A percentile compares a stretch with the other conserved stretches of the same genome.
Conservation (phyloP, 2,888 invertebrate species). For the Tolmerus cingulatus region DNA sequence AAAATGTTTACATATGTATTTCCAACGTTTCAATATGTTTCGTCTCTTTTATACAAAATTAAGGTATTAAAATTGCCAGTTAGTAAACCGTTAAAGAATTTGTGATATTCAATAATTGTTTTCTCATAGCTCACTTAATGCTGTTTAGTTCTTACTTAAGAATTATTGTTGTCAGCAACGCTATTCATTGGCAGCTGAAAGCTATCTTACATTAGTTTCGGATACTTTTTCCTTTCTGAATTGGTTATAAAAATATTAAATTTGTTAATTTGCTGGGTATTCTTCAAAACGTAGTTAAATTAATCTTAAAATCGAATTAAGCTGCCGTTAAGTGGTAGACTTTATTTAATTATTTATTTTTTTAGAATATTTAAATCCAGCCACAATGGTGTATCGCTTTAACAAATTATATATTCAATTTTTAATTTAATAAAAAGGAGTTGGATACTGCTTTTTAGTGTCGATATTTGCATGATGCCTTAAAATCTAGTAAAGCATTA, state of each 20-base stretch:
- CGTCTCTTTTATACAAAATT: neutral
- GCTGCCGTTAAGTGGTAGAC: neutral
- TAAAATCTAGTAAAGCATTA: constrained; percentile 29
- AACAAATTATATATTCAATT: neutral
- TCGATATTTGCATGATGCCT: neutral
- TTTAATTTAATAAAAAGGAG: neutral
- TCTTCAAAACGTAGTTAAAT: neutral
- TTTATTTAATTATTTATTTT: neutral
- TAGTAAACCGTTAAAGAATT: neutral
- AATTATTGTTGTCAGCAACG: neutral
- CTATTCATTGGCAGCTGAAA: neutral
- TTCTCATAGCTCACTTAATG: neutral
- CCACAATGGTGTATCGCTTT: neutral
- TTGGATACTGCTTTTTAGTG: neutral
- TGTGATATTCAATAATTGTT: neutral
- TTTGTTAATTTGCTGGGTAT: neutral
- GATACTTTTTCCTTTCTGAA: neutral
- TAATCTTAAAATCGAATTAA: neutral
- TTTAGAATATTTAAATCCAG: neutral
- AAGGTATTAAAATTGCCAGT: neutral
- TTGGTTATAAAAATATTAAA: neutral
- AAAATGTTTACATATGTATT: neutral
- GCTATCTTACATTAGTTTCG: neutral
- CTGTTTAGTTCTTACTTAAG: neutral
- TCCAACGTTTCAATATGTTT: neutral